phyloP scores from a whole-genome alignment of 2,888 invertebrate species.

The Muschampia plurimacula region DNA sequence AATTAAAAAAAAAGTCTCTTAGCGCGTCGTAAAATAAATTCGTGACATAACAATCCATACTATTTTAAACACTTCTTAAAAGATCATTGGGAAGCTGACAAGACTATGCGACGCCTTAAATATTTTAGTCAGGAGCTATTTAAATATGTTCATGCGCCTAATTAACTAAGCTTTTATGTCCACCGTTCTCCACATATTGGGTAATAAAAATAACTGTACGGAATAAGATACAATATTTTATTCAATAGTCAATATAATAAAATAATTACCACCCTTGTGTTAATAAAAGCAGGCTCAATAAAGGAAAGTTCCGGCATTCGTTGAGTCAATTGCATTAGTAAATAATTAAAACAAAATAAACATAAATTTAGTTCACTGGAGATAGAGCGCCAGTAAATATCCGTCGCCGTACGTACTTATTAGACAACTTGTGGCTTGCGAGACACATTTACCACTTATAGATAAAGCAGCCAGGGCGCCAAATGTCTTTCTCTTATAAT shows the following conservation, averaged over 20 bases:
- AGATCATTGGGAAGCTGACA: slow-evolving; percentile 38
- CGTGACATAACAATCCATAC: slow-evolving; percentile 38
- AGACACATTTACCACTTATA: slow-evolving; percentile 59
- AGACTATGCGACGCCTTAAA: slow-evolving; percentile 48
- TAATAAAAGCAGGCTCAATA: background rate
- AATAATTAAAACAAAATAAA: slow-evolving; percentile 36
- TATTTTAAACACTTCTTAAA: slow-evolving; percentile 38
- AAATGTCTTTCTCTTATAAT: slow-evolving; percentile 65
- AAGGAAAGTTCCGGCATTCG: slow-evolving; percentile 22
- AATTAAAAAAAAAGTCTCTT: background rate
- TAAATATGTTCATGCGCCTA: slow-evolving; percentile 51
- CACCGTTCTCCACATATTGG: slow-evolving; percentile 25
- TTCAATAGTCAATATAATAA: background rate
- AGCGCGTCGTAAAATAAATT: slow-evolving; percentile 30
- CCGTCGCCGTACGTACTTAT: slow-evolving; percentile 30
- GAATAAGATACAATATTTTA: slow-evolving; percentile 1
- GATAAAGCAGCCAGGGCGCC: slow-evolving; percentile 61
- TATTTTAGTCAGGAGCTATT: slow-evolving; percentile 58
- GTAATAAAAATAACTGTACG: slow-evolving; percentile 13
- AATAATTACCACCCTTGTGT: background rate
- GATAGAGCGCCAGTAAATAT: slow-evolving; percentile 36
- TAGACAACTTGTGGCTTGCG: slow-evolving; percentile 45
- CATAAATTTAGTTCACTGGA: slow-evolving; percentile 34
- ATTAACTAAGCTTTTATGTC: slow-evolving; percentile 35
- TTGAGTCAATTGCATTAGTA: slow-evolving; percentile 25